Evolutionary conservation across 2,113 vertebrate species (phyloP).

Genomic region (Pterocles burchelli): DNA sequence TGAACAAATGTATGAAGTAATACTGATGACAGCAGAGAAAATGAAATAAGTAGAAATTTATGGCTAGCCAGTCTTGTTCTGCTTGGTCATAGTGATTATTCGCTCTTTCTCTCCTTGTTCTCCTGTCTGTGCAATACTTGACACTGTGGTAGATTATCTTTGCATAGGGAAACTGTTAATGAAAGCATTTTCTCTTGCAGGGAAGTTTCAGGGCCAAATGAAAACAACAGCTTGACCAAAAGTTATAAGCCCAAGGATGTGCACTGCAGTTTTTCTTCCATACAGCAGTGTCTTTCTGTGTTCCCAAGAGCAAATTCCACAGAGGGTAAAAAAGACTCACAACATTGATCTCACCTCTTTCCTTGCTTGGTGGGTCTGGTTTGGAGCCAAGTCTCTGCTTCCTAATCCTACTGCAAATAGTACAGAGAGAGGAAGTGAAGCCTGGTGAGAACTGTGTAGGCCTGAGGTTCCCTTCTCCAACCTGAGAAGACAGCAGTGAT

Average conservation of each 20-base stretch:
- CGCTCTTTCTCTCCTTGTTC: background rate
- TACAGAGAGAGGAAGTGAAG: background rate
- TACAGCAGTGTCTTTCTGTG: background rate
- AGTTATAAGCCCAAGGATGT: background rate
- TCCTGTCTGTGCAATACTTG: background rate
- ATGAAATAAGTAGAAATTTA: background rate
- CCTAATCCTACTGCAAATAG: background rate
- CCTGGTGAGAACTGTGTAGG: background rate
- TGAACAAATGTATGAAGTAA: background rate
- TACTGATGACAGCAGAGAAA: background rate
- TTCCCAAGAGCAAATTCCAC: background rate
- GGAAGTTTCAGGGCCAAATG: background rate
- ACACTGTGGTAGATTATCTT: background rate
- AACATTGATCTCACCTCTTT: background rate
- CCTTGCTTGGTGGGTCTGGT: background rate
- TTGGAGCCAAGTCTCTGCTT: background rate
- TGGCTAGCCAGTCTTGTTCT: background rate
- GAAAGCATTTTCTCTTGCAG: background rate
- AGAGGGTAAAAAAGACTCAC: background rate
- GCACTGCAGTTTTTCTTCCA: background rate
- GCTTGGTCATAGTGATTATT: background rate
- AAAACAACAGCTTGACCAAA: background rate
- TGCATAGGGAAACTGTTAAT: background rate
- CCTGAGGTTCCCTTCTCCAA: background rate
- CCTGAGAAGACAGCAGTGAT: background rate